These are phyloP conservation scores for Caenorhabditis plicata DNA, from an alignment of 2,888 invertebrate genomes.

Conservation along the genomic window DNA sequence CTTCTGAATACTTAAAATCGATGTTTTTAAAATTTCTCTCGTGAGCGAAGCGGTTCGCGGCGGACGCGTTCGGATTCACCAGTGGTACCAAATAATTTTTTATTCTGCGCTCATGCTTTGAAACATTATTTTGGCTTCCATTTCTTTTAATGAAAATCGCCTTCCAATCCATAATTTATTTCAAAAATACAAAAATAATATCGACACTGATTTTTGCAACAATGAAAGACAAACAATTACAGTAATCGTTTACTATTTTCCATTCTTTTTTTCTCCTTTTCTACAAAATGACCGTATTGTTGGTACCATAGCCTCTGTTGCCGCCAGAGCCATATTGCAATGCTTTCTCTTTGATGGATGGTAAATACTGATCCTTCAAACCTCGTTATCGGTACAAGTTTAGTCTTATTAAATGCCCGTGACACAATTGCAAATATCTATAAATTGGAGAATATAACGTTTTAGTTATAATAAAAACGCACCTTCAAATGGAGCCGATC, in stretches of 20 bases:
- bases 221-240: too few species aligned
- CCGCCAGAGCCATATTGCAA: constrained; percentile 62
- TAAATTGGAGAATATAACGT: background rate
- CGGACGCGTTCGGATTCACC: too few species aligned
- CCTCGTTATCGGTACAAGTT: constrained; percentile 51
- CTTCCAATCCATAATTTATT: too few species aligned
- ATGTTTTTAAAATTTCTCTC: too few species aligned
- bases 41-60: too few species aligned
- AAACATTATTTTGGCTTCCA: too few species aligned
- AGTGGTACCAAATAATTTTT: too few species aligned
- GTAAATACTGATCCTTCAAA: constrained; percentile 59
- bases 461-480: background rate
- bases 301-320: constrained; percentile 48
- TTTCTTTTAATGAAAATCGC: too few species aligned
- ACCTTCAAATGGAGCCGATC: constrained; percentile 55
- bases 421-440: constrained; percentile 46
- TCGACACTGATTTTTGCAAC: too few species aligned
- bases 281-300: constrained; percentile 23
- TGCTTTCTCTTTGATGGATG: constrained; percentile 54
- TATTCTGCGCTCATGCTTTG: too few species aligned
- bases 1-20: too few species aligned
- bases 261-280: constrained; percentile 22
- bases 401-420: constrained; percentile 46
- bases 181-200: too few species aligned
- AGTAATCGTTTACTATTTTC: background rate